Evolutionary conservation across 2,797 vertebrate species (phyloP).

Genomic region (Hozukius guyotensis): DNA sequence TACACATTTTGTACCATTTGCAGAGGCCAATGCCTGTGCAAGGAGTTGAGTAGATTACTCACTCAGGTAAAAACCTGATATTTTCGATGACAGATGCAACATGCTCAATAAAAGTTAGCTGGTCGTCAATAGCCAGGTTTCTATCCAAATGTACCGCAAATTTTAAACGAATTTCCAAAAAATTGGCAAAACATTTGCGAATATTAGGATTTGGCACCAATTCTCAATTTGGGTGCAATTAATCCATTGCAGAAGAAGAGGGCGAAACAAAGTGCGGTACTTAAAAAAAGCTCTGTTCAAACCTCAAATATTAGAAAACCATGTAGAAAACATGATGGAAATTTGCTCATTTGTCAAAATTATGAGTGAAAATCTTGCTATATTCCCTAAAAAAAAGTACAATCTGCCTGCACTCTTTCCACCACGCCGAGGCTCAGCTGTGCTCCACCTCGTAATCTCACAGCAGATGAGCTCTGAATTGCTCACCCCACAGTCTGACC

Average conservation of each 20-base stretch:
- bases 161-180: not conserved
- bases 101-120: not conserved
- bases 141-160: too few species aligned
- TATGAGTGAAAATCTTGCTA: not conserved
- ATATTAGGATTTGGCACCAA: not conserved
- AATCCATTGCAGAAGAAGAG: not conserved
- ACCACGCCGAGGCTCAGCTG: not conserved
- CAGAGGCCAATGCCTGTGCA: not conserved
- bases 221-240: not conserved
- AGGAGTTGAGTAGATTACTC: not conserved
- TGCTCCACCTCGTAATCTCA: slow-evolving; percentile 23
- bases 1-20: not conserved
- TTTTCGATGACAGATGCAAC: not conserved
- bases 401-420: not conserved
- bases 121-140: not conserved
- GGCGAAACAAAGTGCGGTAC: not conserved
- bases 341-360: not conserved
- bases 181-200: not conserved
- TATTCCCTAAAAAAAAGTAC: not conserved
- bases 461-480: slow-evolving; percentile 21
- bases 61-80: not conserved
- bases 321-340: not conserved
- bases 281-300: not conserved
- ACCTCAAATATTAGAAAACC: not conserved
- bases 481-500: slow-evolving; percentile 24